Percentiles rank a stretch among this genome's conserved stretches.
Conservation (phyloP, 2,888 invertebrate species). For the Meandrusa payeni region DNA sequence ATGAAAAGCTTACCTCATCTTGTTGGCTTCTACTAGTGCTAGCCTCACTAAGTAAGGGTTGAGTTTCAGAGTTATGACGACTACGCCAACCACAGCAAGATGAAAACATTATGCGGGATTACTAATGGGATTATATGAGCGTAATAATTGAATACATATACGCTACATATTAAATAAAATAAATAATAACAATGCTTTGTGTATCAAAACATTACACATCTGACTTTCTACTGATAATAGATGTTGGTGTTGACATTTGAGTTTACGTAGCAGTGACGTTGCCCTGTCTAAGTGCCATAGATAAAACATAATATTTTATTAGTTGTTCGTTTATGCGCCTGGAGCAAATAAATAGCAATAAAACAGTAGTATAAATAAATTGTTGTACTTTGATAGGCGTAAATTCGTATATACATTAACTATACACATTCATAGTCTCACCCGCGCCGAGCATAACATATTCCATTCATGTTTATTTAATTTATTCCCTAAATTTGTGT, state of each 20-base stretch:
- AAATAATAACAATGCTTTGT: conserved; percentile 23
- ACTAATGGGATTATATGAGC: no score
- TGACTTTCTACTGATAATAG: not conserved
- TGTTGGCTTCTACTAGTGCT: conserved; percentile 38
- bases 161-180: conserved; percentile 6
- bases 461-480: no score
- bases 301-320: conserved; percentile 5
- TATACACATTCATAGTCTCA: not conserved
- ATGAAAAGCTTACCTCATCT: conserved; percentile 60
- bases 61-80: conserved; percentile 45
- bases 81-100: conserved; percentile 41
- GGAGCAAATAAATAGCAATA: no score
- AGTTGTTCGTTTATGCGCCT: no score
- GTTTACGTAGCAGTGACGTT: not conserved
- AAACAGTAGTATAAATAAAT: no score
- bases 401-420: no score
- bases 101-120: conserved; percentile 63
- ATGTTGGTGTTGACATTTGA: no score
- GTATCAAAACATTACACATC: conserved; percentile 24
- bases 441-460: no score
- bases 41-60: conserved; percentile 48
- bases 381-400: no score
- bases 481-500: no score
- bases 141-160: not conserved
- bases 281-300: conserved; percentile 4